Evolutionary conservation across 2,113 vertebrate species (phyloP).

Genomic region (Mirza zaza): DNA sequence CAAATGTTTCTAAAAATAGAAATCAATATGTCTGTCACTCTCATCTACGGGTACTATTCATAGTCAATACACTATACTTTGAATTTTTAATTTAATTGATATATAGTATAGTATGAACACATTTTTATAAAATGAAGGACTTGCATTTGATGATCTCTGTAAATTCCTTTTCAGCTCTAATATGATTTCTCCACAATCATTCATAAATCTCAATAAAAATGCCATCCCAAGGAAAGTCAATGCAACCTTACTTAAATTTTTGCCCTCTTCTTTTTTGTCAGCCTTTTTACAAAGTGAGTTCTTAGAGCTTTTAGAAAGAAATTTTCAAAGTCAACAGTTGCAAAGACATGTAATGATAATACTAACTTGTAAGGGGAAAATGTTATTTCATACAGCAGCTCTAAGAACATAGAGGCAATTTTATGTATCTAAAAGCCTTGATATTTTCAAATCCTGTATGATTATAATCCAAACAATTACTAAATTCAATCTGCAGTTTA

Average conservation of each 20-base stretch:
- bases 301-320: constrained; percentile 32
- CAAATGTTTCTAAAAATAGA: constrained; percentile 53
- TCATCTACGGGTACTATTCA: not conserved
- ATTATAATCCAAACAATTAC: not conserved
- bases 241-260: constrained; percentile 18
- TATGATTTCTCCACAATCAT: constrained; percentile 64
- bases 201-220: constrained; percentile 69
- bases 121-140: constrained; percentile 16
- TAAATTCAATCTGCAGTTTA: constrained; percentile 22
- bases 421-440: not conserved
- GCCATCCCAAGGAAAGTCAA: constrained; percentile 62
- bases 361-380: not conserved
- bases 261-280: constrained; percentile 51
- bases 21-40: not conserved
- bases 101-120: not conserved
- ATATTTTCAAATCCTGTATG: not conserved
- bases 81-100: constrained; percentile 68
- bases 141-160: constrained; percentile 37
- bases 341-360: constrained; percentile 13
- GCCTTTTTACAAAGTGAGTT: constrained; percentile 42
- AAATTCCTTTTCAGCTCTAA: constrained; percentile 48
- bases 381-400: not conserved
- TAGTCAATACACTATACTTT: constrained; percentile 55
- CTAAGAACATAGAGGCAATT: not conserved
- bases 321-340: constrained; percentile 40